A percentile compares a stretch with the other conserved stretches of the same genome.
phyloP scores from a whole-genome alignment of 2,113 vertebrate species.

The Paradoxurus hermaphroditus region DNA sequence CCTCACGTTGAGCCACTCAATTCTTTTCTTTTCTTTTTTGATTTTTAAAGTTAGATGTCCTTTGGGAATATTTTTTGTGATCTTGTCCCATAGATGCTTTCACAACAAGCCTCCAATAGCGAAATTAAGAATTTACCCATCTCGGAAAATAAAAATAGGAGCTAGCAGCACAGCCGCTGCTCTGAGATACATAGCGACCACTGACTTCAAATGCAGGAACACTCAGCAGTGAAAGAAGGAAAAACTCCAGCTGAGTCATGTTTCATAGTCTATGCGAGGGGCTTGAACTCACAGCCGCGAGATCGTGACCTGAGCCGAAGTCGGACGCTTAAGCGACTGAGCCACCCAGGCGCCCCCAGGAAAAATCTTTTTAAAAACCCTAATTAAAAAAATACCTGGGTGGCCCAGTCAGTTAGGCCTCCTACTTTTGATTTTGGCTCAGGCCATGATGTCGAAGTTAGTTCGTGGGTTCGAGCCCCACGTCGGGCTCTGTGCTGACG shows the following conservation, averaged over 20 bases:
- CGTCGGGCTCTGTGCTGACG: too few relatives aligned
- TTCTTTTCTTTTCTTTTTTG: not conserved
- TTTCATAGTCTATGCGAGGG: conserved; percentile 11
- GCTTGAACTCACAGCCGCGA: too few relatives aligned
- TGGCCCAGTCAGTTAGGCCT: too few relatives aligned
- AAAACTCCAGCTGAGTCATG: not conserved
- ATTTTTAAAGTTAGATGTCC: not conserved
- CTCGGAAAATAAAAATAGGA: not conserved
- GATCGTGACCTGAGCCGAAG: too few relatives aligned
- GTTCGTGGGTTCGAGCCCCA: too few relatives aligned
- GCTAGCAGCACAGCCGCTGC: not conserved
- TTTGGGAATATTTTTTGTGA: not conserved
- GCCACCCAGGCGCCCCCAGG: too few relatives aligned
- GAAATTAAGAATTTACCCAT: conserved; percentile 12
- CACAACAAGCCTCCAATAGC: not conserved
- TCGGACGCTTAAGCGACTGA: too few relatives aligned
- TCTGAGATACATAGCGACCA: not conserved
- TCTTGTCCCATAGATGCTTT: not conserved
- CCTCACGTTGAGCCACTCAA: not conserved
- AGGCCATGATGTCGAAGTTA: too few relatives aligned
- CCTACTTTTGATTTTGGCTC: too few relatives aligned
- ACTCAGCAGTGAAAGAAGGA: not conserved
- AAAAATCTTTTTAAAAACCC: not conserved
- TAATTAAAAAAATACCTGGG: conserved; percentile 17
- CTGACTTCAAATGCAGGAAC: not conserved